Conservation (phyloP, 2,888 invertebrate species). For the Azorinus chamasolen region DNA sequence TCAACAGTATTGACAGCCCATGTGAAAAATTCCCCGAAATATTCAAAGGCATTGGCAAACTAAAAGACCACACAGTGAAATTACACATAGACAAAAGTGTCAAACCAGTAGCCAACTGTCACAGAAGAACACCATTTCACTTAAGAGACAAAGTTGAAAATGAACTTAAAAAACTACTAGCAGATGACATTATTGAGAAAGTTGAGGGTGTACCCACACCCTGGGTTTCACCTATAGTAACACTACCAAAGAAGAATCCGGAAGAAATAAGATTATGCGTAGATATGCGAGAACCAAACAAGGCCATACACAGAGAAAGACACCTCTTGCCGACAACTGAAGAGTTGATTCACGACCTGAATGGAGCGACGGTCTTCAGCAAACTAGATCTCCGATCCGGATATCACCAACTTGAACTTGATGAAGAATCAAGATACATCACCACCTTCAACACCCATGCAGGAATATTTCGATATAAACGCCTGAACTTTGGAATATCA, state of each 20-base stretch:
- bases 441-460: no score
- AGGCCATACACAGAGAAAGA: slow-evolving; percentile 60
- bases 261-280: slow-evolving; percentile 64
- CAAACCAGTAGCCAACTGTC: slow-evolving; percentile 38
- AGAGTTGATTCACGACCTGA: slow-evolving; percentile 65
- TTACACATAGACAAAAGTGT: slow-evolving; percentile 48
- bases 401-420: no score
- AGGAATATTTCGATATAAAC: no score
- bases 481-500: no score
- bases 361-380: no score
- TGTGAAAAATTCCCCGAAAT: not conserved
- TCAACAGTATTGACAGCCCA: not conserved
- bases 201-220: slow-evolving; percentile 63
- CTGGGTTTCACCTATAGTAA: slow-evolving; percentile 65
- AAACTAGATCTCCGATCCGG: no score
- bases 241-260: slow-evolving; percentile 52
- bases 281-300: slow-evolving; percentile 69
- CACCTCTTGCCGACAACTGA: slow-evolving; percentile 65
- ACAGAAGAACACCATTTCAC: slow-evolving; percentile 52
- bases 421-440: no score
- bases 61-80: slow-evolving; percentile 28
- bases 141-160: slow-evolving; percentile 40
- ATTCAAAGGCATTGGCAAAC: slow-evolving; percentile 37
- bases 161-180: slow-evolving; percentile 43
- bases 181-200: slow-evolving; percentile 47